Evolutionary conservation across 2,888 invertebrate species (phyloP).

Genomic region (Thymelicus acteon): DNA sequence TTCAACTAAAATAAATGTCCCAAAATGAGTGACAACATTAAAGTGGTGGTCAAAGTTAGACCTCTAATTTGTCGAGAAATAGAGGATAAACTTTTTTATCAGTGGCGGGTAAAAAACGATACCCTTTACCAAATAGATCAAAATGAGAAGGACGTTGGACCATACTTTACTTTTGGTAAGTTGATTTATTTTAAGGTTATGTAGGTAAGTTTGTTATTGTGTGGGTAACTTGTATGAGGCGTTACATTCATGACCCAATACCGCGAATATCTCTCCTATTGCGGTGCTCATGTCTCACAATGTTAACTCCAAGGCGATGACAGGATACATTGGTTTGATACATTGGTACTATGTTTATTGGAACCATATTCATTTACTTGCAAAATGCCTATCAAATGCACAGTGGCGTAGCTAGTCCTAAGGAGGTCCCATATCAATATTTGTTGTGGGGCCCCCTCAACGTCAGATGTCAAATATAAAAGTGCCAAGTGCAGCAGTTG

Average conservation of each 20-base stretch:
- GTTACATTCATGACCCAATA: not conserved
- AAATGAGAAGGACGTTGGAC: slow-evolving; percentile 68
- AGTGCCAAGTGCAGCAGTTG: too few species aligned
- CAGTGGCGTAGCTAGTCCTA: too few species aligned
- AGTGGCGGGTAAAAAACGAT: slow-evolving; percentile 87
- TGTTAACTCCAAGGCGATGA: too few species aligned
- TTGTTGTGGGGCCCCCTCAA: too few species aligned
- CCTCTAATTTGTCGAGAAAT: slow-evolving; percentile 88
- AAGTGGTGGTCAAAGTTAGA: slow-evolving; percentile 90
- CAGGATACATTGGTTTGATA: too few species aligned
- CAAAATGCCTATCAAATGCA: too few species aligned
- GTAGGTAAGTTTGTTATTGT: slow-evolving; percentile 1
- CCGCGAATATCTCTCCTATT: slow-evolving; percentile 3
- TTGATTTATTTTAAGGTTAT: slow-evolving; percentile 30
- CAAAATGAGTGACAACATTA: slow-evolving; percentile 87
- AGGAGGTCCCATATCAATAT: too few species aligned
- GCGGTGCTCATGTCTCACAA: too few species aligned
- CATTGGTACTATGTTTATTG: too few species aligned
- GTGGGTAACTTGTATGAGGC: too few species aligned
- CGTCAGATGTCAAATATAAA: too few species aligned
- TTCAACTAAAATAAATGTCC: slow-evolving; percentile 27
- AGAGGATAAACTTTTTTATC: slow-evolving; percentile 80
- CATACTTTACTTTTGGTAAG: slow-evolving; percentile 72
- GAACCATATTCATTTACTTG: too few species aligned
- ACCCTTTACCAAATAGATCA: slow-evolving; percentile 85